phyloP scores from a whole-genome alignment of 2,113 vertebrate genomes.

The Neodon shergylaensis region DNA sequence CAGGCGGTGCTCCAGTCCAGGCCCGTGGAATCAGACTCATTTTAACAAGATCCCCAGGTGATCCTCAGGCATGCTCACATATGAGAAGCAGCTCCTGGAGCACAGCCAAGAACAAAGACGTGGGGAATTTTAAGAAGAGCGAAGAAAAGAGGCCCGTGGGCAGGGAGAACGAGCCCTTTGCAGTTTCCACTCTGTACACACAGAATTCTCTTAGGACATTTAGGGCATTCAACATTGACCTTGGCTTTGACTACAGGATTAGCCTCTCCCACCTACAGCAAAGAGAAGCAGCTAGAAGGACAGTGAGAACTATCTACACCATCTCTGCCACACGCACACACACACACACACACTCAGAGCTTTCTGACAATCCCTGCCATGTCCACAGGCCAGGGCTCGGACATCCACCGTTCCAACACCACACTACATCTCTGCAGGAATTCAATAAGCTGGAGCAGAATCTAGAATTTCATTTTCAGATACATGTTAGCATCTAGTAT shows the following conservation, averaged over 20 bases:
- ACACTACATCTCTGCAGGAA: background rate
- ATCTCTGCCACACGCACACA: too few species aligned
- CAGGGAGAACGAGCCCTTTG: background rate
- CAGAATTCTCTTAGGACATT: background rate
- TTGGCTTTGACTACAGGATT: background rate
- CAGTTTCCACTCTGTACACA: background rate
- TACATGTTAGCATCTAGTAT: background rate
- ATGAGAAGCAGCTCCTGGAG: background rate
- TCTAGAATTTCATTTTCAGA: conserved; percentile 21
- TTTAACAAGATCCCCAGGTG: conserved; percentile 46
- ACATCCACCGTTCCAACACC: background rate
- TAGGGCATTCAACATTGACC: background rate
- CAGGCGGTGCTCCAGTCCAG: background rate
- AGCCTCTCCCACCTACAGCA: background rate
- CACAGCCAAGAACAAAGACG: background rate
- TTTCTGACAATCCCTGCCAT: fast-evolving
- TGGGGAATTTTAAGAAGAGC: background rate
- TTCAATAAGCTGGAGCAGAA: background rate
- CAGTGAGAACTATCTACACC: background rate
- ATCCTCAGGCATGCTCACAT: background rate
- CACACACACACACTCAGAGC: background rate
- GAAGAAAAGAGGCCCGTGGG: too few species aligned
- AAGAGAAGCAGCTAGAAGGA: background rate
- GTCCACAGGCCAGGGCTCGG: background rate
- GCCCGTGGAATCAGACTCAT: background rate